phyloP scores from a whole-genome alignment of 2,797 vertebrate species.

The Loris lydekkerianus region DNA sequence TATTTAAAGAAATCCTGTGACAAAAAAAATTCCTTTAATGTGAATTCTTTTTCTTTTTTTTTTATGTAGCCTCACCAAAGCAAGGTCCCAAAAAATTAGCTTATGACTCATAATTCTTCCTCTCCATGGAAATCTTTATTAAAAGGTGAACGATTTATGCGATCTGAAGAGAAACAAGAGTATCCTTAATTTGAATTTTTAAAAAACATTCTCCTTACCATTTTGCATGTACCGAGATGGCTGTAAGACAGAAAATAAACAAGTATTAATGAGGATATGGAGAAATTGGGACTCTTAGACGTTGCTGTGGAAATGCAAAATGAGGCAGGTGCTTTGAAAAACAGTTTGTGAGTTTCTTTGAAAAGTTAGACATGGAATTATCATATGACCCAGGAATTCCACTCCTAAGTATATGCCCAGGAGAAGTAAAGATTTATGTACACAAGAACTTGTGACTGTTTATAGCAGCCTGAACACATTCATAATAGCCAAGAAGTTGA shows the following conservation, averaged over 20 bases:
- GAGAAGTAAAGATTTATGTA: background rate
- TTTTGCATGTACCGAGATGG: background rate
- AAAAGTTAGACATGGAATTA: background rate
- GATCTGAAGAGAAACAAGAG: conserved; percentile 54
- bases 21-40: background rate
- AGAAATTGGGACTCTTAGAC: background rate
- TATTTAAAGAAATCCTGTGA: conserved; percentile 28
- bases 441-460: background rate
- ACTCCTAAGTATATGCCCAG: background rate
- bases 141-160: conserved; percentile 93
- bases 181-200: background rate
- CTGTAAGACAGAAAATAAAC: background rate
- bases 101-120: conserved; percentile 67
- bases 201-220: background rate
- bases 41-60: background rate
- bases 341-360: background rate
- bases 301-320: background rate
- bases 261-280: background rate
- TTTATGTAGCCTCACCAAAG: accelerated
- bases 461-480: background rate
- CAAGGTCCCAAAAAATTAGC: conserved; percentile 60
- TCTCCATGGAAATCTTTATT: conserved; percentile 94
- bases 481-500: background rate
- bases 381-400: background rate
- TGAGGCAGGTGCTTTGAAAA: background rate